Evolutionary conservation across 2,888 invertebrate species (phyloP), one percentile per base, ranked within the genome.

Genomic region (Athalia cordata): DNA sequence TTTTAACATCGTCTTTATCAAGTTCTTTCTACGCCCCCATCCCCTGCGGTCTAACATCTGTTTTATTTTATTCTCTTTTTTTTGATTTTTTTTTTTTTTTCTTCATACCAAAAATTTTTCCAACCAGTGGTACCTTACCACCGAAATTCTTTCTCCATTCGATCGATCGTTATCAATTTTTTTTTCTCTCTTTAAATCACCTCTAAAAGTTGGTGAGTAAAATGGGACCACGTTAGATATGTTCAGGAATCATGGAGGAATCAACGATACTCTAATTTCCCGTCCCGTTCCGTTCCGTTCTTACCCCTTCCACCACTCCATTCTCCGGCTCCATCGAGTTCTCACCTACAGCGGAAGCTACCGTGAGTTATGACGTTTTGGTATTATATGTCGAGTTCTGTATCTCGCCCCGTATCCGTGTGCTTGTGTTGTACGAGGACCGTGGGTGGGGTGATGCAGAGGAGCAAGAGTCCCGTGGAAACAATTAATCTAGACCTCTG

Each of bases 401-500:
- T 67, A 77, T 45, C 66, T 15, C 55, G 45, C 47, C 49, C 29
- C 15, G 64, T 77, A 79, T 79, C 62, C 76, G 65, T 59, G 75
- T 55, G 67, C 72, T 65, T 72, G 77, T 77, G 76, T 72, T 66
- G 29, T 72, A 15, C 52, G 72, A 47, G 72, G 59, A 59, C 29
- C 29, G 81, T 82, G 84, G n/a, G n/a, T n/a, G 29, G 29, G 29
- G 29, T 29, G 29, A 29, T 29, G 29, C 29, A 29, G 29, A 29
- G 29, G 29, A 84, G 81, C 86, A 87, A 88, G 86, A 87, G 86
- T 87, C 87, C 88, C 87, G 84, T 85, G 87, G 87, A 89, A 89
- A 89, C 89, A 89, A 89, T 89, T 89, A 89, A 89, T 89, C 88
- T 87, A 87, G 84, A 85, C 86, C 86, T 86, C 87, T 89, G 88